Percentiles rank a stretch among this genome's conserved stretches.
These are phyloP conservation scores for Azorinus chamasolen DNA, from an alignment of 2,888 invertebrate genomes.

Conservation along the genomic window DNA sequence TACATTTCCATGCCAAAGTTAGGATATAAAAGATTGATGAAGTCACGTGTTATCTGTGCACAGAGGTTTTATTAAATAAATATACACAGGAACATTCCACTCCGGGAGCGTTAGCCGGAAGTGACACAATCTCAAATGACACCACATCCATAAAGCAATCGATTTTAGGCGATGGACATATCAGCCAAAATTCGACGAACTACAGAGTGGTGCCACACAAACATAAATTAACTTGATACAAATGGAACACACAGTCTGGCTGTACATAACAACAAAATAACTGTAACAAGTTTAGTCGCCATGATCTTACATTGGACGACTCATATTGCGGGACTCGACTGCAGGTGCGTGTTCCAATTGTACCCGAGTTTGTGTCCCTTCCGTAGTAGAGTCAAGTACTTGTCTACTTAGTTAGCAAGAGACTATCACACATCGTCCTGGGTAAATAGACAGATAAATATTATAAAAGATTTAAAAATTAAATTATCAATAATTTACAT, in stretches of 20 bases:
- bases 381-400: conserved; percentile 76
- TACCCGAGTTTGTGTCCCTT: conserved; percentile 59
- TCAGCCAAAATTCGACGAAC: neutral
- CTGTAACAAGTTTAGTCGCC: neutral
- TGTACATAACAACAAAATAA: conserved; percentile 11
- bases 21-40: too few species aligned
- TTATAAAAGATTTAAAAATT: conserved; percentile 66
- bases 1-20: too few species aligned
- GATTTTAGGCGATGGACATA: too few species aligned
- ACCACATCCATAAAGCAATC: conserved; percentile 11
- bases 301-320: conserved; percentile 1
- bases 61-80: conserved; percentile 76
- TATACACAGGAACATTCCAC: conserved; percentile 76
- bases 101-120: conserved; percentile 64
- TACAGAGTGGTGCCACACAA: conserved; percentile 3
- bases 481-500: conserved; percentile 67
- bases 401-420: conserved; percentile 67
- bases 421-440: conserved; percentile 55
- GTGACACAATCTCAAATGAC: conserved; percentile 51
- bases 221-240: conserved; percentile 10
- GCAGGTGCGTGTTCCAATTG: conserved; percentile 41
- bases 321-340: conserved; percentile 59
- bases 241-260: conserved; percentile 33
- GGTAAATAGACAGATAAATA: conserved; percentile 63
- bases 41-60: conserved; percentile 62